Percentiles rank a stretch among this genome's conserved stretches.
phyloP scores from a whole-genome alignment of 2,888 invertebrate genomes.

The Clostera curtula region DNA sequence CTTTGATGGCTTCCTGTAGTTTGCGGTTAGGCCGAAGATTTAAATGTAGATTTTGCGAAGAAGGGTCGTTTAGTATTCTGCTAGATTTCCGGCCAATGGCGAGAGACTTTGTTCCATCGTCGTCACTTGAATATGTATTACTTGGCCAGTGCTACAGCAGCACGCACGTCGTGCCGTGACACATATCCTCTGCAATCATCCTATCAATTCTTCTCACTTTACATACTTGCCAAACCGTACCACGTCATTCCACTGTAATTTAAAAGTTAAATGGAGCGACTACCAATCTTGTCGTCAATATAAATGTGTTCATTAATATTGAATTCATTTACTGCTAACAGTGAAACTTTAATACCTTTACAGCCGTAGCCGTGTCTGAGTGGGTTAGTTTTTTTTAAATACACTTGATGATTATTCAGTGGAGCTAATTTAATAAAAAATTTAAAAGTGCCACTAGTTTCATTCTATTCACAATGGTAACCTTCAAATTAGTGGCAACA shows the following conservation, averaged over 20 bases:
- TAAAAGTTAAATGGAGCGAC: conserved; percentile 20
- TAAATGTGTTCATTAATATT: conserved; percentile 23
- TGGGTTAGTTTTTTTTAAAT: conserved; percentile 14
- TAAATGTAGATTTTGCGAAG: conserved; percentile 56
- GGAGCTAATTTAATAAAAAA: conserved; percentile 22
- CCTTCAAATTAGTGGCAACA: conserved; percentile 16
- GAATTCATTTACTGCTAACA: conserved; percentile 26
- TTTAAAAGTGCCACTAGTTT: conserved; percentile 16
- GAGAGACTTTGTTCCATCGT: conserved; percentile 44
- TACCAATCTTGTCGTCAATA: conserved; percentile 18
- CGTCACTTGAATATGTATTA: conserved; percentile 64
- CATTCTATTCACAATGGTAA: conserved; percentile 20
- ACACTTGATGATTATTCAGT: conserved; percentile 19
- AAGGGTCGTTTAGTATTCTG: conserved; percentile 58
- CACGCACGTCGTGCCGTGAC: conserved; percentile 59
- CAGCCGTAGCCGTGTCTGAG: conserved; percentile 15
- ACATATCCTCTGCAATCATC: conserved; percentile 45
- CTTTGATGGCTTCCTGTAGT: conserved; percentile 26
- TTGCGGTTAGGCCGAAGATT: conserved; percentile 39
- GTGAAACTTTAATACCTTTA: conserved; percentile 24
- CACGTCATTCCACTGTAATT: conserved; percentile 21
- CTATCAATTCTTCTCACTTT: conserved; percentile 34
- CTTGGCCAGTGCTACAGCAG: conserved; percentile 38
- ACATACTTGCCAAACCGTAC: conserved; percentile 17
- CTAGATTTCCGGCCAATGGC: conserved; percentile 56